phyloP scores from a whole-genome alignment of 2,797 vertebrate species.

The Taenioides sp. region DNA sequence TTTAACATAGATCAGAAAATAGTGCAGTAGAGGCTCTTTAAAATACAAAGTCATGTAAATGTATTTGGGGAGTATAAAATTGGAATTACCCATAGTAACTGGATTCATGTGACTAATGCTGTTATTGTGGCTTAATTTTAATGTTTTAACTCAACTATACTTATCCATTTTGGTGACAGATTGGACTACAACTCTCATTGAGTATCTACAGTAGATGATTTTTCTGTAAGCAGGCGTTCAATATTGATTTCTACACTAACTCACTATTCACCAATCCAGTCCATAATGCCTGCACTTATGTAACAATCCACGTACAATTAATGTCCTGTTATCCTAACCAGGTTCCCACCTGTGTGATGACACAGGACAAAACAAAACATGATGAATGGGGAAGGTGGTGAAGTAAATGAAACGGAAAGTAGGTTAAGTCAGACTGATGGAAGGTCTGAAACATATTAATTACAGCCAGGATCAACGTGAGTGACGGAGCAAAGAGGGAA shows the following conservation, averaged over 20 bases:
- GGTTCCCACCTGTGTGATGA: conserved; percentile 27
- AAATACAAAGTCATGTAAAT: too few species aligned
- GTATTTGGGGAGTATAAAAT: too few species aligned
- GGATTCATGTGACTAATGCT: too few species aligned
- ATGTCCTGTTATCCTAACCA: conserved; percentile 44
- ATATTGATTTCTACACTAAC: conserved; percentile 36
- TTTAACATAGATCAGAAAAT: too few species aligned
- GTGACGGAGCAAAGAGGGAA: conserved; percentile 45
- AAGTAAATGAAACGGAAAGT: conserved; percentile 68
- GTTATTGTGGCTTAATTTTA: too few species aligned
- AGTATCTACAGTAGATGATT: too few species aligned
- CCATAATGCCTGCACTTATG: conserved; percentile 44
- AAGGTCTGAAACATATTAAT: conserved; percentile 72
- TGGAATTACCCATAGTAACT: too few species aligned
- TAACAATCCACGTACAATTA: conserved; percentile 46
- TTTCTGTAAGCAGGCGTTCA: too few species aligned
- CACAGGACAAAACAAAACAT: conserved; percentile 32
- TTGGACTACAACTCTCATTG: too few species aligned
- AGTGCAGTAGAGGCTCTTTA: too few species aligned
- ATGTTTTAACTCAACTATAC: too few species aligned
- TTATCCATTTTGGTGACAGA: too few species aligned
- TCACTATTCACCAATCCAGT: conserved; percentile 45
- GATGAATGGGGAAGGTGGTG: conserved; percentile 5
- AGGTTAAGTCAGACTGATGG: conserved; percentile 75
- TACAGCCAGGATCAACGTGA: conserved; percentile 52